Percentiles rank a stretch among this genome's conserved stretches.
These are phyloP conservation scores for Conomelus anceps DNA, from an alignment of 2,888 invertebrate species.

Conservation along the genomic window DNA sequence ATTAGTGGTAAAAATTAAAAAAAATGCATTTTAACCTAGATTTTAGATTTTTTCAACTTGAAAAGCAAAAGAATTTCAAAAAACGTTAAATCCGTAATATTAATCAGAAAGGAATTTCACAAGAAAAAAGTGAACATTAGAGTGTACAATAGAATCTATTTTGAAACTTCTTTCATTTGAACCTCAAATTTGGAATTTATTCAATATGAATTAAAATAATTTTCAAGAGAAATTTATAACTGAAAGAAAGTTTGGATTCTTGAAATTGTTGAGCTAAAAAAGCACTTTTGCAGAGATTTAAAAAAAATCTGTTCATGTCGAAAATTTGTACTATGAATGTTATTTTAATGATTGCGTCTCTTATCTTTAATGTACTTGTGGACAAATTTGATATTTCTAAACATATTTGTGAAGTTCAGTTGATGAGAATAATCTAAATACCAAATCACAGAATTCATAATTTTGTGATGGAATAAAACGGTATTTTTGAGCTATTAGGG, in stretches of 20 bases:
- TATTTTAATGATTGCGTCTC: background rate
- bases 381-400: background rate
- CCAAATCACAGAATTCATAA: background rate
- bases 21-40: no score
- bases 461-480: background rate
- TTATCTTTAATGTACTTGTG: background rate
- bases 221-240: background rate
- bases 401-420: no score
- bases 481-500: background rate
- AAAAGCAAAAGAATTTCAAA: no score
- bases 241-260: background rate
- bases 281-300: background rate
- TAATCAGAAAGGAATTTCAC: no score
- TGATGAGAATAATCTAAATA: background rate
- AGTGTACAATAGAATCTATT: no score
- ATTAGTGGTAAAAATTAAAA: no score
- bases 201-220: background rate
- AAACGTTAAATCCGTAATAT: no score
- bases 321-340: background rate
- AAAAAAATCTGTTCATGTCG: background rate
- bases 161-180: no score
- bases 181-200: background rate
- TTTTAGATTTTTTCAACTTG: no score
- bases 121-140: no score
- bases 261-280: background rate